Base-by-base conservation (phyloP, 1,140 invertebrate genomes). In the Samia ricini region DNA sequence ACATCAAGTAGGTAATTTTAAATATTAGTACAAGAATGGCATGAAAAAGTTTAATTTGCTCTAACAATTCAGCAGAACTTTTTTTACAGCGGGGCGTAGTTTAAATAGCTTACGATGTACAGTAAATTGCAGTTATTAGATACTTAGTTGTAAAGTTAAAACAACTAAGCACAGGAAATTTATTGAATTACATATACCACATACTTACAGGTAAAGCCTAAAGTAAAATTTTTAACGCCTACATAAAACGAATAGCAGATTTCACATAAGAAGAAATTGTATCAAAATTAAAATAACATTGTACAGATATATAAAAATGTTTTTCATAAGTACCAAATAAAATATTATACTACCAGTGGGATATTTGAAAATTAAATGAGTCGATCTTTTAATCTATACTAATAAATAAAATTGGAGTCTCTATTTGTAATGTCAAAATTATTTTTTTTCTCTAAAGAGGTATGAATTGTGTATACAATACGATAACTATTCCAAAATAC, bases 61-160 rank as follows among this genome's bases (percentile, higher is more conserved):
- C 26, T 33, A 63, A 66, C 62, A 69, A 66, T 62, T 64, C 24
- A 59, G 55, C 36, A 33, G 22, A 60, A 69, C 64, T 55, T 72
- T 71, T 57, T 21, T 20, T 29, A 65, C 52, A 62, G 49, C 51
- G 15, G 64, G 42, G 56, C 64, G 63, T 65, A 64, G 64, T 71
- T 71, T 61, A 69, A 66, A 65, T 36, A 66, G 56, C 59, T 66
- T 61, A 48, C 63, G 29, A 36, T 63, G 19, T 18, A 18, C 2
- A 60, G 36, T 63, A 23, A 49, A 59, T 48, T 64, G 60, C 64
- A 66, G 61, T 69, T 71, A 67, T 66, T 67, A 71, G 61, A 67
- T 69, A 69, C 60, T 64, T 69, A 61, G 29, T 33, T 22, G 22
- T 36, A 20, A 20, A 57, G 19, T 52, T 58, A 36, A 54, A 33